Conservation (phyloP, 2,113 vertebrate species). For the Myotis davidii region DNA sequence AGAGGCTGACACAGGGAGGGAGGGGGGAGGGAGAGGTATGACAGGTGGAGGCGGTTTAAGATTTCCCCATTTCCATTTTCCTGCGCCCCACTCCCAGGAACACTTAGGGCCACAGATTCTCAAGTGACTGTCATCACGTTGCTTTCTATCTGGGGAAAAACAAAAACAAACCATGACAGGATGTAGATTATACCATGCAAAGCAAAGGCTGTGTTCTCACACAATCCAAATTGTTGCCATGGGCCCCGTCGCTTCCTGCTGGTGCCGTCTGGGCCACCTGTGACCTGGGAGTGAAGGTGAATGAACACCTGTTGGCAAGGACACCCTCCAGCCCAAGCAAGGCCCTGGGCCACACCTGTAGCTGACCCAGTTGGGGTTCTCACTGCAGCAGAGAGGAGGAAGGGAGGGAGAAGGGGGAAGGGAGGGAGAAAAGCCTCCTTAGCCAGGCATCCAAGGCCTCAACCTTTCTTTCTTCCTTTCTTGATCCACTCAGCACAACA, state of each 20-base stretch:
- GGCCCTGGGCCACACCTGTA: accelerated
- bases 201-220: accelerated
- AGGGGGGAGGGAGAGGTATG: too few relatives aligned
- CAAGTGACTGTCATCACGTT: not conserved
- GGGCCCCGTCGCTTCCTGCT: accelerated
- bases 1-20: too few relatives aligned
- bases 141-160: not conserved
- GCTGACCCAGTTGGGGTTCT: not conserved
- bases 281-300: not conserved
- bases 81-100: not conserved
- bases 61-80: not conserved
- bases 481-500: too few relatives aligned
- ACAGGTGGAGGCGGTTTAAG: not conserved
- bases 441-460: too few relatives aligned
- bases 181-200: too few relatives aligned
- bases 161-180: not conserved
- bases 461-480: too few relatives aligned
- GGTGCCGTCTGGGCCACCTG: not conserved
- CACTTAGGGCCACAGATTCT: not conserved
- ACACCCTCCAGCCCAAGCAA: not conserved
- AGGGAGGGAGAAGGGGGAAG: too few relatives aligned
- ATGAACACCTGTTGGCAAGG: not conserved
- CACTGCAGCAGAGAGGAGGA: too few relatives aligned
- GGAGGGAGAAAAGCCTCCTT: too few relatives aligned
- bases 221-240: not conserved